Evolutionary conservation across 2,888 invertebrate species (phyloP).

Genomic region (Piscicola geometra): DNA sequence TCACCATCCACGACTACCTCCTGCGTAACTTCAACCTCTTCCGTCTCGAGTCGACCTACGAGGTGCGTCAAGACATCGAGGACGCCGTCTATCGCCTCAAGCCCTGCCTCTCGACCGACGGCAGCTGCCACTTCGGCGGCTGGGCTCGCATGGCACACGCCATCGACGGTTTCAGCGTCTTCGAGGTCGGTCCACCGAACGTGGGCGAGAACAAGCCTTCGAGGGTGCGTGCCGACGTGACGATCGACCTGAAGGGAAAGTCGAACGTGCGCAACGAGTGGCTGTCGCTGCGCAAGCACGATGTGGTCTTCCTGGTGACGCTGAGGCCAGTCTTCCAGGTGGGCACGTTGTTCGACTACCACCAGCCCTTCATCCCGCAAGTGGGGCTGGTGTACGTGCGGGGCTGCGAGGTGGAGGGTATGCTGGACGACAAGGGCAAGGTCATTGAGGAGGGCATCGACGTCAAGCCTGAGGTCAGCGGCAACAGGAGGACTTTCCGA

Average conservation of each 20-base stretch:
- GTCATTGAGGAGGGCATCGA: slow-evolving; percentile 78
- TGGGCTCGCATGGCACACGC: slow-evolving; percentile 99
- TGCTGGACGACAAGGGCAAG: slow-evolving; percentile 84
- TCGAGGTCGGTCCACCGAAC: slow-evolving; percentile 72
- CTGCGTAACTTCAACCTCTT: slow-evolving; percentile 95
- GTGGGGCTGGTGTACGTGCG: slow-evolving; percentile 78
- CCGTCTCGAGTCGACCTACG: slow-evolving; percentile 93
- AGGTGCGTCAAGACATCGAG: slow-evolving; percentile 96
- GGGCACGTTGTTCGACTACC: slow-evolving; percentile 61
- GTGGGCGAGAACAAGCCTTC: slow-evolving; percentile 87
- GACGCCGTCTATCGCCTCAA: slow-evolving; percentile 89
- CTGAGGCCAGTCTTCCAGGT: slow-evolving; percentile 78
- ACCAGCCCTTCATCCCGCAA: slow-evolving; percentile 79
- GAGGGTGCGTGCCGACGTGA: slow-evolving; percentile 87
- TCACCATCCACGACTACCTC: slow-evolving; percentile 95
- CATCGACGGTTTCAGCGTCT: slow-evolving; percentile 82
- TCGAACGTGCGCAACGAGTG: slow-evolving; percentile 90
- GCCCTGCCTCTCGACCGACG: slow-evolving; percentile 84
- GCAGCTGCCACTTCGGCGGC: slow-evolving; percentile 73
- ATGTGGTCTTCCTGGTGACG: slow-evolving; percentile 92
- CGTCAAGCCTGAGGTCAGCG: slow-evolving; percentile 71
- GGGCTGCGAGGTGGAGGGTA: slow-evolving; percentile 96
- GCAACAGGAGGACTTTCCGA: slow-evolving; percentile 83
- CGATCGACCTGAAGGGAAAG: slow-evolving; percentile 82
- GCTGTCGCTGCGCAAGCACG: slow-evolving; percentile 77